These are phyloP conservation scores for Rhincodon typus DNA, from an alignment of 2,797 vertebrate genomes.

Conservation along the genomic window DNA sequence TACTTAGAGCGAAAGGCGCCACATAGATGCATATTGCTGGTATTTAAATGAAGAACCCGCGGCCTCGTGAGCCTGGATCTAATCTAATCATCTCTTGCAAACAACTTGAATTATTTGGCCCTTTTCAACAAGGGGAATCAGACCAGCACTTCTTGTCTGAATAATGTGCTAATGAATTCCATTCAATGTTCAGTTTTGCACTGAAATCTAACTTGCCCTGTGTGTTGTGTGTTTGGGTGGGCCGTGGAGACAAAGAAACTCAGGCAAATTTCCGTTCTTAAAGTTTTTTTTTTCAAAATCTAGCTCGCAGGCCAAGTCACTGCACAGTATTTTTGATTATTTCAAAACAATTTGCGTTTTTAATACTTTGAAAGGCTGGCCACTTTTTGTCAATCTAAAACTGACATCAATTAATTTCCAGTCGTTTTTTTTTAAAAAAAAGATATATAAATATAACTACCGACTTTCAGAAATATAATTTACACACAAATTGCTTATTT, in stretches of 20 bases:
- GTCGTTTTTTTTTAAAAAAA: not conserved
- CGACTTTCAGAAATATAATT: slow-evolving; percentile 30
- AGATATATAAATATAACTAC: slow-evolving; percentile 32
- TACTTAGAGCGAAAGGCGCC: not conserved
- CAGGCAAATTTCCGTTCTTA: not conserved
- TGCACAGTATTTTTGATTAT: not conserved
- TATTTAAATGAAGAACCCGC: not conserved
- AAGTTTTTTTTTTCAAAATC: not conserved
- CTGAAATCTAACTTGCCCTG: too few species aligned
- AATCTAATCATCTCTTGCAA: not conserved
- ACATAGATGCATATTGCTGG: not conserved
- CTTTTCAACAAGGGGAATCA: too few species aligned
- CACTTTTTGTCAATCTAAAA: slow-evolving; percentile 32
- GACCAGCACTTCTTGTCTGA: slow-evolving; percentile 40
- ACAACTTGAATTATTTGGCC: not conserved
- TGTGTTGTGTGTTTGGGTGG: too few species aligned
- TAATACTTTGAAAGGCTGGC: slow-evolving; percentile 9
- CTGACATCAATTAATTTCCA: not conserved
- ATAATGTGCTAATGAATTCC: slow-evolving; percentile 43
- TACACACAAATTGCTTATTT: not conserved
- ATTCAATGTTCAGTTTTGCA: slow-evolving; percentile 40
- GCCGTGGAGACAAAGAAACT: slow-evolving; percentile 6
- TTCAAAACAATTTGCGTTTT: not conserved
- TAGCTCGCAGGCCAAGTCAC: not conserved
- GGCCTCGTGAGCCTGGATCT: slow-evolving; percentile 33